phyloP scores from a whole-genome alignment of 2,797 vertebrate species.

The Lepidocolaptes lacrymiger region DNA sequence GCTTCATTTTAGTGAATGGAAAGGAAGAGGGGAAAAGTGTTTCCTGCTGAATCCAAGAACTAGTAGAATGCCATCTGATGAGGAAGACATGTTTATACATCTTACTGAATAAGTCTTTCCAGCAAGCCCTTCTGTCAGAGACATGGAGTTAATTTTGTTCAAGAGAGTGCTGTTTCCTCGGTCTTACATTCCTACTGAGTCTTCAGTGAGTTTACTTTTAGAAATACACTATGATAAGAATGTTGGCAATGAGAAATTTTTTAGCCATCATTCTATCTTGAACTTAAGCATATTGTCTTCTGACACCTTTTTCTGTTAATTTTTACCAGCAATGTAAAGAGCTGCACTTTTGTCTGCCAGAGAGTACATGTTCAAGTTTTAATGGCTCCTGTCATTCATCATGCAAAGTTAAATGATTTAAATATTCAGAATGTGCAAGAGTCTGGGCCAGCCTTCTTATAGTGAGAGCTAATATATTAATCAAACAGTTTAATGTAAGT shows the following conservation, averaged over 20 bases:
- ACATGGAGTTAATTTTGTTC: background rate
- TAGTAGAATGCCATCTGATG: background rate
- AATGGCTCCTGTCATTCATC: conserved; percentile 45
- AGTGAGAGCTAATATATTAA: conserved; percentile 51
- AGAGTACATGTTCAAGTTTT: background rate
- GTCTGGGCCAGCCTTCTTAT: background rate
- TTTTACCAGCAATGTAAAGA: background rate
- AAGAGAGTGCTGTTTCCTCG: background rate
- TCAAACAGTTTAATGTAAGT: conserved; percentile 40
- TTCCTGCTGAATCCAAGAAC: background rate
- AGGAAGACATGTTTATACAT: background rate
- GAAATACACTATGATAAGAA: background rate
- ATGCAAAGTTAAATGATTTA: conserved; percentile 40
- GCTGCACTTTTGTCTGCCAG: conserved; percentile 11
- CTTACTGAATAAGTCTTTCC: background rate
- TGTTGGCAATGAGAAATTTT: background rate
- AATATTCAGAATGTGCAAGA: conserved; percentile 35
- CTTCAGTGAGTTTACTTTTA: conserved; percentile 7
- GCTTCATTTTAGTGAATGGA: background rate
- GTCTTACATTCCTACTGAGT: background rate
- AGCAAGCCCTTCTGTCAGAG: background rate
- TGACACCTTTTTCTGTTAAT: conserved; percentile 18
- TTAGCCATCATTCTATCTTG: background rate
- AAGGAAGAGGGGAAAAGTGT: background rate
- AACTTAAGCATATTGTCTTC: background rate